Conservation (phyloP, 2,113 vertebrate genomes). For the Onychostoma macrolepis region DNA sequence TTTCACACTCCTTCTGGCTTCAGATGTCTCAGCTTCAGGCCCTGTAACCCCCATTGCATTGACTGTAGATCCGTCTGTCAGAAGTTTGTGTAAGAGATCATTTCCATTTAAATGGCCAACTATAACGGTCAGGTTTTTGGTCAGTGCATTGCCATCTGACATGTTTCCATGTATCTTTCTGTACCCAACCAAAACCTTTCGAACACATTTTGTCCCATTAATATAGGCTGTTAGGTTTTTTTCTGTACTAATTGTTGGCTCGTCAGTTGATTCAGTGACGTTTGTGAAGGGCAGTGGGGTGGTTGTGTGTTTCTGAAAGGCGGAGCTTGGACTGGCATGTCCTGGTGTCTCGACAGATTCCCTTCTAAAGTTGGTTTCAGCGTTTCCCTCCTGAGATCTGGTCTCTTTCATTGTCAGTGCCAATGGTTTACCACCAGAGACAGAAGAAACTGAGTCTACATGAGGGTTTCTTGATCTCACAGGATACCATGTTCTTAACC, state of each 20-base stretch:
- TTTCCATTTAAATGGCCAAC: constrained; percentile 51
- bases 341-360: background rate
- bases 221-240: constrained; percentile 46
- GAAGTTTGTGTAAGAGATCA: constrained; percentile 30
- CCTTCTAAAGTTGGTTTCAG: constrained; percentile 38
- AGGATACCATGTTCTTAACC: background rate
- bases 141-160: background rate
- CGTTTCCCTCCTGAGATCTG: background rate
- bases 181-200: constrained; percentile 69
- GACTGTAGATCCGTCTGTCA: background rate
- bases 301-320: constrained; percentile 40
- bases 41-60: background rate
- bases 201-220: constrained; percentile 70
- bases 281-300: constrained; percentile 9
- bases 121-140: constrained; percentile 45
- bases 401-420: constrained; percentile 30
- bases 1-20: background rate
- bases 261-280: background rate
- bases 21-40: background rate
- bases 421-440: background rate
- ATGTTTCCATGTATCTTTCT: constrained; percentile 48
- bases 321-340: constrained; percentile 25
- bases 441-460: constrained; percentile 17
- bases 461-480: constrained; percentile 9
- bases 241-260: constrained; percentile 40